phyloP scores from a whole-genome alignment of 1,140 invertebrate genomes.

The Zaprionus vittiger region DNA sequence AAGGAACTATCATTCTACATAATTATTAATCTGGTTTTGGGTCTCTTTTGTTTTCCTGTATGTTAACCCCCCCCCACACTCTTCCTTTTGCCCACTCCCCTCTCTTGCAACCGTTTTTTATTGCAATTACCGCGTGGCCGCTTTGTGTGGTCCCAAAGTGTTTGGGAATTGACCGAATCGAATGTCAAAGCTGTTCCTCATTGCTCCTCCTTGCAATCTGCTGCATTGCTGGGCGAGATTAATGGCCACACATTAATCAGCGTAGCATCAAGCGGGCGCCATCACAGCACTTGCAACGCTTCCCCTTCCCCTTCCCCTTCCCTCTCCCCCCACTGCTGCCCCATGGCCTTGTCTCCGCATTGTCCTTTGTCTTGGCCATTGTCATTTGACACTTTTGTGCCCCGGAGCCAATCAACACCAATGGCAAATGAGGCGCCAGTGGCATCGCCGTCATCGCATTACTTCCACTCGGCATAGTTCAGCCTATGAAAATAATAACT shows the following conservation, averaged over 20 bases:
- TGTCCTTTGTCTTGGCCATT: constrained; percentile 29
- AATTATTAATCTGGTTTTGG: constrained; percentile 66
- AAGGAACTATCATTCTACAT: constrained; percentile 82
- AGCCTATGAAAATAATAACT: constrained; percentile 83
- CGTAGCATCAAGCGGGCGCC: constrained; percentile 49
- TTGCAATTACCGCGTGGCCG: constrained; percentile 44
- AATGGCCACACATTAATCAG: constrained; percentile 75
- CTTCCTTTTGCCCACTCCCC: background rate
- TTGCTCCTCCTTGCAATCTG: constrained; percentile 2
- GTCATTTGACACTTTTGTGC: constrained; percentile 78
- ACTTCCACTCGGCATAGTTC: constrained; percentile 75
- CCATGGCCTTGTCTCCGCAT: constrained; percentile 3
- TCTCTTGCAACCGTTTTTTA: constrained; percentile 9
- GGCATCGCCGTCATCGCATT: constrained; percentile 63
- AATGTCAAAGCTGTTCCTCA: constrained; percentile 17
- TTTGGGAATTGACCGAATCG: constrained; percentile 3
- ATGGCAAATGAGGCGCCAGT: constrained; percentile 69
- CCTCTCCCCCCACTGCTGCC: background rate
- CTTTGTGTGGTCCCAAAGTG: constrained; percentile 43
- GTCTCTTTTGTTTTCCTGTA: constrained; percentile 34
- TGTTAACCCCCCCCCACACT: background rate
- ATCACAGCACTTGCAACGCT: constrained; percentile 66
- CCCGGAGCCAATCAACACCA: constrained; percentile 71
- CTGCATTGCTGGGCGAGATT: constrained; percentile 60
- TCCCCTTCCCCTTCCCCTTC: constrained; percentile 26